Evolutionary conservation across 2,797 vertebrate genomes (phyloP).

Genomic region (Sebastes trivittatus): DNA sequence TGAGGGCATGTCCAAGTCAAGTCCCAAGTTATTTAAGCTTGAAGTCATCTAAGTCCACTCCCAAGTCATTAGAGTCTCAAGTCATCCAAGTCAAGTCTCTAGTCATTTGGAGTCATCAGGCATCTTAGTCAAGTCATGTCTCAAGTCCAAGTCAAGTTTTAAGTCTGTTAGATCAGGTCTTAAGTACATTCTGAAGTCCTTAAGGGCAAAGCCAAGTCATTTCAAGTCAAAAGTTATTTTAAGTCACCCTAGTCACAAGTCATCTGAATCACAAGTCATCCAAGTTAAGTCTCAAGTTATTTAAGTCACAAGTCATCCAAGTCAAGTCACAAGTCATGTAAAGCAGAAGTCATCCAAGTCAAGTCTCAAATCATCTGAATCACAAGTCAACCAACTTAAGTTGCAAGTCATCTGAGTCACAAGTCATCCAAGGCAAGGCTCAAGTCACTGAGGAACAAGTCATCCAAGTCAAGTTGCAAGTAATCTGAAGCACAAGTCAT

Average conservation of each 20-base stretch:
- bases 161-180: neutral
- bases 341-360: too few species aligned
- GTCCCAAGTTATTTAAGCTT: neutral
- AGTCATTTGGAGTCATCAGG: neutral
- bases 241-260: too few species aligned
- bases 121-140: neutral
- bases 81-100: neutral
- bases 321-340: too few species aligned
- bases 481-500: neutral
- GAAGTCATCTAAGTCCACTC: neutral
- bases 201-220: neutral
- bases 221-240: neutral
- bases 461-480: neutral
- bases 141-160: neutral
- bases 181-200: neutral
- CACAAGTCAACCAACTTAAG: neutral
- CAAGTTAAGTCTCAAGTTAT: too few species aligned
- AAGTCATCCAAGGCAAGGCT: neutral
- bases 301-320: too few species aligned
- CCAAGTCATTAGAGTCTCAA: neutral
- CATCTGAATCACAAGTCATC: too few species aligned
- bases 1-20: neutral
- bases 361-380: too few species aligned
- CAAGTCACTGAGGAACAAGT: neutral
- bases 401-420: too few species aligned